phyloP scores from a whole-genome alignment of 2,797 vertebrate genomes.

The Paguma larvata region DNA sequence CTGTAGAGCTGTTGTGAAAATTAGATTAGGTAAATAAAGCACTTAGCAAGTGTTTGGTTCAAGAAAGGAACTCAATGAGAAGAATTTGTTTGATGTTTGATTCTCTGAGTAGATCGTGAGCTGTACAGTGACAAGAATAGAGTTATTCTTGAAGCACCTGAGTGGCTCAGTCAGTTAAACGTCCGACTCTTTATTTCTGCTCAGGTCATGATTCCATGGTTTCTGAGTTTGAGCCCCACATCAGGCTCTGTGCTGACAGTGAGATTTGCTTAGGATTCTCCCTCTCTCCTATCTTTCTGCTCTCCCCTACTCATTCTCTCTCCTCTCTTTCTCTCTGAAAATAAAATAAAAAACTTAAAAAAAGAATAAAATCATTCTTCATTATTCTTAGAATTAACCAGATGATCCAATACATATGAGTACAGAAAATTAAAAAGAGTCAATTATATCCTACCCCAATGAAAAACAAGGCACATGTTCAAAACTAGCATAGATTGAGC shows the following conservation, averaged over 20 bases:
- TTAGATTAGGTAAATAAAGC: background rate
- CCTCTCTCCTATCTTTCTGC: too few species aligned
- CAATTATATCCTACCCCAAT: background rate
- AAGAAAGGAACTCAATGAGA: background rate
- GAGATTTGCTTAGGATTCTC: too few species aligned
- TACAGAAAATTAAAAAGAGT: constrained; percentile 3
- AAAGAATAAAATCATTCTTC: background rate
- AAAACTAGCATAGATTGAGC: background rate
- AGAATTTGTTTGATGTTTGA: background rate
- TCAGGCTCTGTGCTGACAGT: too few species aligned
- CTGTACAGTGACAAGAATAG: background rate
- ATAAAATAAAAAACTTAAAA: too few species aligned
- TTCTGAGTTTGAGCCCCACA: too few species aligned
- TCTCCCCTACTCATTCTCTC: too few species aligned
- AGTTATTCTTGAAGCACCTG: background rate
- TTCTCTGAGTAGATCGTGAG: background rate
- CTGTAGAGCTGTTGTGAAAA: background rate
- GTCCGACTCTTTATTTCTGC: too few species aligned
- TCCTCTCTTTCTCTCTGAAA: too few species aligned
- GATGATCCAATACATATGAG: background rate
- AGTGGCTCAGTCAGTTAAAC: too few species aligned
- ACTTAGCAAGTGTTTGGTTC: background rate
- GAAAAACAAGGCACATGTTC: background rate
- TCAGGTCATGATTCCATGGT: too few species aligned
- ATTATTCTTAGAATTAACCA: background rate